Percentiles rank a stretch among this genome's conserved stretches.
These are phyloP conservation scores for Athalia rosae DNA, from an alignment of 2,888 invertebrate species.

Conservation along the genomic window DNA sequence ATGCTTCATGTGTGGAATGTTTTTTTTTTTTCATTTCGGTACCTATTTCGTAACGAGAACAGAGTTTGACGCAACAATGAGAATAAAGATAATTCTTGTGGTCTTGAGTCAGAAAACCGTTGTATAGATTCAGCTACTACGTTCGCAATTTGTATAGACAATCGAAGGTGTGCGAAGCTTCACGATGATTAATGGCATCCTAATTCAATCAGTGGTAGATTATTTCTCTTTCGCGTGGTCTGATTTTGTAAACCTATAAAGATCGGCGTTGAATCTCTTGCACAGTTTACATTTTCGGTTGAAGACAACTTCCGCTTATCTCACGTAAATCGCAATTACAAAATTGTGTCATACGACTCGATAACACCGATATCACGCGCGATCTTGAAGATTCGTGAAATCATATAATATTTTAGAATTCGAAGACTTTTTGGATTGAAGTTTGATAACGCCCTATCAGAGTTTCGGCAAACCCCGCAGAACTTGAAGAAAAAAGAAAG, in stretches of 20 bases:
- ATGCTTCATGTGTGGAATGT: neutral
- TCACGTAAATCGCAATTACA: neutral
- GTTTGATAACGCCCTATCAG: too few relatives aligned
- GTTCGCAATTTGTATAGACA: constrained; percentile 10
- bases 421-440: too few relatives aligned
- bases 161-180: constrained; percentile 25
- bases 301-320: constrained; percentile 29
- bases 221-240: constrained; percentile 27
- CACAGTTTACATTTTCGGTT: constrained; percentile 28
- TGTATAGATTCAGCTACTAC: neutral
- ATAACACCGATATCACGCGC: neutral
- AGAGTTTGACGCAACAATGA: neutral
- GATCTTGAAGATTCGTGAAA: neutral
- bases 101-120: constrained; percentile 12
- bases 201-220: constrained; percentile 35
- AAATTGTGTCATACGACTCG: neutral
- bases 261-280: neutral
- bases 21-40: neutral
- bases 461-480: neutral
- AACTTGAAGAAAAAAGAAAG: neutral
- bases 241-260: constrained; percentile 34
- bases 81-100: constrained; percentile 13
- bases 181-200: constrained; percentile 31
- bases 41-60: constrained; percentile 1
- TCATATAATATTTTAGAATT: too few relatives aligned